These are phyloP conservation scores for Himalopsyche kuldschensis DNA, from an alignment of 2,888 invertebrate genomes.

Conservation along the genomic window DNA sequence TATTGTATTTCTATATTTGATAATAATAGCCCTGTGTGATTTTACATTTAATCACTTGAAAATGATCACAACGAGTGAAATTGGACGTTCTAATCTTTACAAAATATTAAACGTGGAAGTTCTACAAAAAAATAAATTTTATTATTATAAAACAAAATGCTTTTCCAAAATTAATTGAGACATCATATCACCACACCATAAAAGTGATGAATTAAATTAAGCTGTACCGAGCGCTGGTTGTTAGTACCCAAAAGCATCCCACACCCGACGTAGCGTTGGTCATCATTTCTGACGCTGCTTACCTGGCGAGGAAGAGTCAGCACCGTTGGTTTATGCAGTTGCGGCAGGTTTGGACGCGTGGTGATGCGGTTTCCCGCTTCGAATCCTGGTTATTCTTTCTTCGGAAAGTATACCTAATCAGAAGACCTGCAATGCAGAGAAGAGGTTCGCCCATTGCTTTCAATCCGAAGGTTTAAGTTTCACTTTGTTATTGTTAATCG, in stretches of 20 bases:
- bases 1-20: too few species aligned
- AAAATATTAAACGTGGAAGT: too few species aligned
- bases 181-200: too few species aligned
- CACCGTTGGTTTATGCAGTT: conserved; percentile 63
- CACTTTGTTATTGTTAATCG: too few species aligned
- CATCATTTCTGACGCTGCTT: conserved; percentile 5
- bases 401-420: conserved; percentile 64
- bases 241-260: not conserved
- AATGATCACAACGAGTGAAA: too few species aligned
- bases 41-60: too few species aligned
- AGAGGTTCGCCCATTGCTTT: conserved; percentile 5
- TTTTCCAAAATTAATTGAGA: too few species aligned
- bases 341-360: conserved; percentile 60
- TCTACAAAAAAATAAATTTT: too few species aligned
- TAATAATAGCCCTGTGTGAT: too few species aligned
- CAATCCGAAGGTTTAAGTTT: conserved; percentile 26
- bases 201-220: too few species aligned
- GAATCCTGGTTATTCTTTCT: conserved; percentile 51
- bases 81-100: too few species aligned
- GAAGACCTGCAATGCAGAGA: conserved; percentile 56
- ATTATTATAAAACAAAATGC: too few species aligned
- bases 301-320: conserved; percentile 34
- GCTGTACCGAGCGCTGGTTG: not conserved
- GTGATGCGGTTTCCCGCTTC: conserved; percentile 57
- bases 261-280: not conserved